Conservation (phyloP, 2,888 invertebrate species). For the Octonoba sinensis region DNA sequence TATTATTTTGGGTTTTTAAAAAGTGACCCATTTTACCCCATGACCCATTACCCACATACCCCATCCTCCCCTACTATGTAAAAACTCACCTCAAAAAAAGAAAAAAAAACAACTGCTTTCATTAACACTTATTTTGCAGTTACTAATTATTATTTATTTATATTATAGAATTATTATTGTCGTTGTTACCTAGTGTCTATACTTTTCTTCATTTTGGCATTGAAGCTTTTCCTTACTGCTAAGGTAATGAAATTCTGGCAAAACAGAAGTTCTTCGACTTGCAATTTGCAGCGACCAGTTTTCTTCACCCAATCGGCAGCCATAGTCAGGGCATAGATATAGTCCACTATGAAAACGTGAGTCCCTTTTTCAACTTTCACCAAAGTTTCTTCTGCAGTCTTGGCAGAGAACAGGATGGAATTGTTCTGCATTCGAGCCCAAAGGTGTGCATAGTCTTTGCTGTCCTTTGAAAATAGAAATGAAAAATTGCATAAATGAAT, state of each 20-base stretch:
- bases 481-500: too few species aligned
- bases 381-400: slow-evolving; percentile 15
- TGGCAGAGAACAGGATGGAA: slow-evolving; percentile 16
- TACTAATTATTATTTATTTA: too few species aligned
- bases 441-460: slow-evolving; percentile 7
- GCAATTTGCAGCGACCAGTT: slow-evolving; percentile 23
- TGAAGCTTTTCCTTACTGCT: slow-evolving; percentile 18
- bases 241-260: slow-evolving; percentile 36
- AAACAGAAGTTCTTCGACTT: slow-evolving; percentile 26
- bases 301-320: slow-evolving; percentile 17
- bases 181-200: slow-evolving; percentile 16
- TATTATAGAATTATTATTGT: too few species aligned
- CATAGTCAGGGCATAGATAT: slow-evolving; percentile 22
- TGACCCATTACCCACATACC: too few species aligned
- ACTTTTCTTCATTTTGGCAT: neutral
- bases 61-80: too few species aligned
- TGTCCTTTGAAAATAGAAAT: neutral
- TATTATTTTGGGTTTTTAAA: too few species aligned
- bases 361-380: slow-evolving; percentile 27
- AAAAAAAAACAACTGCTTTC: too few species aligned
- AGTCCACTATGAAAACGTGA: slow-evolving; percentile 35
- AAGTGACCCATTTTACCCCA: too few species aligned
- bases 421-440: slow-evolving; percentile 39
- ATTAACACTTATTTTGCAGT: too few species aligned
- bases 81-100: too few species aligned